These are phyloP conservation scores for Pyrocephalus nanus DNA, from an alignment of 2,797 vertebrate species.

Conservation along the genomic window DNA sequence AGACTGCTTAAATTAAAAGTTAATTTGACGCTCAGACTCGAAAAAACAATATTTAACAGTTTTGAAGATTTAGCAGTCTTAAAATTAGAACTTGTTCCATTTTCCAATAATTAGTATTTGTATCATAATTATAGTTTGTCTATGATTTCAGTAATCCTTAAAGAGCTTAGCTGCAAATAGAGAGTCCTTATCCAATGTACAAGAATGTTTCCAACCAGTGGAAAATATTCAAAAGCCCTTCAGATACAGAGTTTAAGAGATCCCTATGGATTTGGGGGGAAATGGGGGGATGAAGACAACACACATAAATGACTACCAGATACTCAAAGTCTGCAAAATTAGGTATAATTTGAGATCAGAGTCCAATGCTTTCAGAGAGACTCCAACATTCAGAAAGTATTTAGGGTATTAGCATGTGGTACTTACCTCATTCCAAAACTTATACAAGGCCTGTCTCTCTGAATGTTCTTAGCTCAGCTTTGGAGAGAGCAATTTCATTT, in stretches of 20 bases:
- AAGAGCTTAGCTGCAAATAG: conserved; percentile 5
- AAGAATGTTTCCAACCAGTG: background rate
- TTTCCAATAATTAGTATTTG: conserved; percentile 36
- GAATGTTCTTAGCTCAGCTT: background rate
- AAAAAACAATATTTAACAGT: background rate
- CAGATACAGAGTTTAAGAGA: background rate
- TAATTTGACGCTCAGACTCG: background rate
- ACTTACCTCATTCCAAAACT: background rate
- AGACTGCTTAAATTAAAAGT: background rate
- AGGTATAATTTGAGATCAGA: background rate
- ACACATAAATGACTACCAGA: background rate
- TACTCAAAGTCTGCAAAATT: background rate
- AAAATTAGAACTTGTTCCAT: conserved; percentile 30
- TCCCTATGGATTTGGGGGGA: background rate
- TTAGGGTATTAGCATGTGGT: background rate
- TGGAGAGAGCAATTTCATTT: background rate
- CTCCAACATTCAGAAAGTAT: background rate
- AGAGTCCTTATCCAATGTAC: background rate
- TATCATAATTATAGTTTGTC: conserved; percentile 33
- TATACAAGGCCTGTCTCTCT: background rate
- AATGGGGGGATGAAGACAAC: background rate
- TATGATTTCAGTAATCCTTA: conserved; percentile 13
- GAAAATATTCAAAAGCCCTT: background rate
- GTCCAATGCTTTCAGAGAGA: background rate
- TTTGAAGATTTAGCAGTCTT: conserved; percentile 31